phyloP scores from a whole-genome alignment of 1,140 invertebrate genomes.

The Ceratosolen fusciceps region DNA sequence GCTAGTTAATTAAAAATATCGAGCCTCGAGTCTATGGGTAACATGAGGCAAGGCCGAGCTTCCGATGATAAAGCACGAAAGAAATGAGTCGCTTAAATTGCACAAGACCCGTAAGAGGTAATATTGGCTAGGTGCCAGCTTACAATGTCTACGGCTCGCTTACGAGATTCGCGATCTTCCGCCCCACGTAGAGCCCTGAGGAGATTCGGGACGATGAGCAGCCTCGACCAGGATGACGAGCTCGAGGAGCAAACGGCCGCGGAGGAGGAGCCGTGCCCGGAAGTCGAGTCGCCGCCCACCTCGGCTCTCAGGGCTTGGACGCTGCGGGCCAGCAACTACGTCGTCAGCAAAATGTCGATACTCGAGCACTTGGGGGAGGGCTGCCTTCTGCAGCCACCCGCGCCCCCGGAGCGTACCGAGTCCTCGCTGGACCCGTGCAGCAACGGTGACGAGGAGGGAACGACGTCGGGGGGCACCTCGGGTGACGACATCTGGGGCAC shows the following conservation, averaged over 20 bases:
- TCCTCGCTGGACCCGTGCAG: conserved; percentile 62
- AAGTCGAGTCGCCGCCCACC: conserved; percentile 55
- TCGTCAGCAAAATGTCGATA: conserved; percentile 86
- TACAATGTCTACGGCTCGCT: no score
- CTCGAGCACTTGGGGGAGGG: conserved; percentile 75
- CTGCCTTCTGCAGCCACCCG: conserved; percentile 65
- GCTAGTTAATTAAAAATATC: no score
- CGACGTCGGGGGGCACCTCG: conserved; percentile 83
- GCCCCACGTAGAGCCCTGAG: conserved; percentile 68
- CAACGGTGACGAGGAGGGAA: conserved; percentile 75
- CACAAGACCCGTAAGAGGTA: no score
- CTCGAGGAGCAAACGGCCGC: conserved; percentile 67
- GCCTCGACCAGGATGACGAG: conserved; percentile 76
- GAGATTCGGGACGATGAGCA: conserved; percentile 83
- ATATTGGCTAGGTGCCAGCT: no score
- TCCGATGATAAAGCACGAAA: no score
- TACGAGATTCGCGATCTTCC: no score
- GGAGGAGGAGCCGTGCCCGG: background rate
- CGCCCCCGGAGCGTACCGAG: conserved; percentile 66
- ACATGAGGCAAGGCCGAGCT: no score
- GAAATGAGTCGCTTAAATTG: no score
- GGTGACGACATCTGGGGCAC: conserved; percentile 90
- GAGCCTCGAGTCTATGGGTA: no score
- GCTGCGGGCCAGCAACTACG: conserved; percentile 81
- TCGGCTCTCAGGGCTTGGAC: conserved; percentile 79